Conservation (phyloP, 35 echinoderm and acorn worm genomes). For the Diadema setosum region DNA sequence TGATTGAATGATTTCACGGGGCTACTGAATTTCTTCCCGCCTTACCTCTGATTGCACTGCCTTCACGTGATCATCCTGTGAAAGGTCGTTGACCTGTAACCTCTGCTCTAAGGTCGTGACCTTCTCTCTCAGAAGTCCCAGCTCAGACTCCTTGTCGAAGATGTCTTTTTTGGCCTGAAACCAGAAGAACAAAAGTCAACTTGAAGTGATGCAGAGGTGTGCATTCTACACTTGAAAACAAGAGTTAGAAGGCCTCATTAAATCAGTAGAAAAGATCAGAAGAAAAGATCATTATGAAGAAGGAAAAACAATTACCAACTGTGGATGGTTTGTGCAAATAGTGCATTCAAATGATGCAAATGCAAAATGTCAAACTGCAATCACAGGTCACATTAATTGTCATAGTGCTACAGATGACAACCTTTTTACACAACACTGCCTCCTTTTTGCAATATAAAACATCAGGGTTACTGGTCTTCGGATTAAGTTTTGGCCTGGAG, state of each 20-base stretch:
- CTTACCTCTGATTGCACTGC: slow-evolving; percentile 79
- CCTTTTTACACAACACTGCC: too few species aligned
- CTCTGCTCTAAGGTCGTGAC: slow-evolving; percentile 80
- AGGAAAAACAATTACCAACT: background rate
- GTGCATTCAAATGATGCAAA: background rate
- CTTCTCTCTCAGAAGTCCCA: slow-evolving; percentile 78
- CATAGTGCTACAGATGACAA: too few species aligned
- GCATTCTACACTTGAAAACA: background rate
- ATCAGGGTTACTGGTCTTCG: too few species aligned
- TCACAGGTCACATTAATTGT: too few species aligned
- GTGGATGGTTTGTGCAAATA: background rate
- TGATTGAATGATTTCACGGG: too few species aligned
- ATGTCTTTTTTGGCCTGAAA: slow-evolving; percentile 51
- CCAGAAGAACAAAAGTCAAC: background rate
- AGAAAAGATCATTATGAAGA: too few species aligned
- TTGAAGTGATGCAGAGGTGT: background rate
- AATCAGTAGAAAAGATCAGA: too few species aligned
- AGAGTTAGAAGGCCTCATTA: background rate
- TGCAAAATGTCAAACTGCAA: background rate
- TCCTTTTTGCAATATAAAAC: too few species aligned
- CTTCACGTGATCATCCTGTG: slow-evolving; percentile 81
- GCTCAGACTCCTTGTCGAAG: slow-evolving; percentile 58
- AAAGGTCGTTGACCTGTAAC: slow-evolving; percentile 73
- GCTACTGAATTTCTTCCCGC: too few species aligned
- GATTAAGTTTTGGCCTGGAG: too few species aligned